phyloP scores from a whole-genome alignment of 2,888 invertebrate species.

The Coremacera marginata region DNA sequence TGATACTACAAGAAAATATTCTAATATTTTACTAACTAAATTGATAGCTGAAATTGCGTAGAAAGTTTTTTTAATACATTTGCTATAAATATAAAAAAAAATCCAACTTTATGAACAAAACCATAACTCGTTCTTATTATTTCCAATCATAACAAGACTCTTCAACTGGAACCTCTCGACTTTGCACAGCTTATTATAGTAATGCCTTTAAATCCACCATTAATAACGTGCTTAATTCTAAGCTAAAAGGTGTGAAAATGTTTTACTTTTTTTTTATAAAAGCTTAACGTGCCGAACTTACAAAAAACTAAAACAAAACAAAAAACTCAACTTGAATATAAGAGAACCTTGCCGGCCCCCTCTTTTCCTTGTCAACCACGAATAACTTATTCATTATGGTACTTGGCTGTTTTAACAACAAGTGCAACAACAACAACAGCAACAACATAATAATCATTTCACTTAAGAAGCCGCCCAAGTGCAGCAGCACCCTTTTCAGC shows the following conservation, averaged over 20 bases:
- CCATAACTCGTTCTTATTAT: no score
- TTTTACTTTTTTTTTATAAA: conserved; percentile 1
- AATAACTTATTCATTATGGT: conserved; percentile 34
- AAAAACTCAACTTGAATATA: not conserved
- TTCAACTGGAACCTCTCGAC: no score
- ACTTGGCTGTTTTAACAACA: conserved; percentile 7
- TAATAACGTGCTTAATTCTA: not conserved
- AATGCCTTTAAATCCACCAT: no score
- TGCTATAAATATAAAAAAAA: no score
- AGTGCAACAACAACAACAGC: conserved; percentile 3
- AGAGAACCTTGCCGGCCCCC: not conserved
- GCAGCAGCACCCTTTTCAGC: conserved; percentile 10
- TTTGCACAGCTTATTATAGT: no score
- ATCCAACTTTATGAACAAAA: no score
- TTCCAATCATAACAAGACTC: no score
- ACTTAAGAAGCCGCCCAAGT: conserved; percentile 23
- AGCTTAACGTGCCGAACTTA: not conserved
- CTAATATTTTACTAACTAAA: no score
- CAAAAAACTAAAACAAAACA: not conserved
- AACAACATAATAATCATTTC: conserved; percentile 21
- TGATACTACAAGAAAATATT: no score
- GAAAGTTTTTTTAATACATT: no score
- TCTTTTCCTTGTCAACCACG: conserved; percentile 1
- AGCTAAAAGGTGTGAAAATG: conserved; percentile 21
- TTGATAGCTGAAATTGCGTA: no score